Evolutionary conservation across 2,113 vertebrate species (phyloP).

Genomic region (Equus quagga): DNA sequence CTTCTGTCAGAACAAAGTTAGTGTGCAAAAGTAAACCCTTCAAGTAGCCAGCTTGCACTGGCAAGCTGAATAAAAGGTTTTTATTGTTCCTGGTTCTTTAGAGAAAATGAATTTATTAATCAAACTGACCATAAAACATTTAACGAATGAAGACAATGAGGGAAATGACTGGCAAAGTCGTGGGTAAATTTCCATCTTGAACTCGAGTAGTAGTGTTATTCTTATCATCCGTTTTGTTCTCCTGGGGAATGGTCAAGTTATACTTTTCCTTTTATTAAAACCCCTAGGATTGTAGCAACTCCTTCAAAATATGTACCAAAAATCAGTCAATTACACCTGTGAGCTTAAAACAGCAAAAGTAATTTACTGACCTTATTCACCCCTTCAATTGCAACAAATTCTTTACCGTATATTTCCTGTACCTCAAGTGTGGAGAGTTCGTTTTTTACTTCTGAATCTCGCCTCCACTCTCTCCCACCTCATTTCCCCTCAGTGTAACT

Average conservation of each 20-base stretch:
- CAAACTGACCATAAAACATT: not conserved
- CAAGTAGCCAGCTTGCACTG: not conserved
- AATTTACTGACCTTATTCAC: conserved; percentile 32
- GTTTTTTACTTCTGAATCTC: conserved; percentile 55
- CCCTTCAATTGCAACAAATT: conserved; percentile 25
- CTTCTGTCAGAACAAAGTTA: not conserved
- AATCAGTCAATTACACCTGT: conserved; percentile 63
- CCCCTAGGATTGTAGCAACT: not conserved
- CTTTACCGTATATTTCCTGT: conserved; percentile 61
- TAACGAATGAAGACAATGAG: not conserved
- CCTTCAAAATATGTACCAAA: not conserved
- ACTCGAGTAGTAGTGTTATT: not conserved
- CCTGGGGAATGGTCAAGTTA: not conserved
- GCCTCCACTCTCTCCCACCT: conserved; percentile 63
- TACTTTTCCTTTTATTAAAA: not conserved
- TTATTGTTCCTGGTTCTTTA: conserved; percentile 2
- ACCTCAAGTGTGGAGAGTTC: conserved; percentile 15
- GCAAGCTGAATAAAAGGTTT: not conserved
- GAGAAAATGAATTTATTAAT: not conserved
- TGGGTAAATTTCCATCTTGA: not conserved
- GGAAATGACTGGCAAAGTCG: not conserved
- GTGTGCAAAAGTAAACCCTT: not conserved
- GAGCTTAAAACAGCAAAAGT: conserved; percentile 39
- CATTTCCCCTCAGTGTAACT: conserved; percentile 54
- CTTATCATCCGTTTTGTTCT: not conserved